phyloP scores from a whole-genome alignment of 2,797 vertebrate genomes.

The Prionace glauca region DNA sequence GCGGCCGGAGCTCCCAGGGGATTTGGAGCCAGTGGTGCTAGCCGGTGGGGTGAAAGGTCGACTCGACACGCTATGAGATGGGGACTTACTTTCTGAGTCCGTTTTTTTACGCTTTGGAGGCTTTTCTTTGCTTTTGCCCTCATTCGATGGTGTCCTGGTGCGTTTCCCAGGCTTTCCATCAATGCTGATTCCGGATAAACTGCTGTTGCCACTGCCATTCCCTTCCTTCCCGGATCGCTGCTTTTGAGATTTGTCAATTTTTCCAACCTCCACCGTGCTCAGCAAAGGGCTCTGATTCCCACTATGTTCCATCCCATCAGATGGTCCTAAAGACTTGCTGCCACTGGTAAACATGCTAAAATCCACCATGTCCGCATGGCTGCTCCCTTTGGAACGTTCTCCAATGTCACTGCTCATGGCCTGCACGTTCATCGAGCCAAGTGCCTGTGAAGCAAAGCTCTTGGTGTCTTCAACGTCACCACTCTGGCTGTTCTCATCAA shows the following conservation, averaged over 20 bases:
- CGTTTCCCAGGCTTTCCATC: constrained; percentile 87
- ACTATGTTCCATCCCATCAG: constrained; percentile 79
- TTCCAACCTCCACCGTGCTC: constrained; percentile 55
- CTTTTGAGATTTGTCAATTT: constrained; percentile 66
- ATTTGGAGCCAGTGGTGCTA: constrained; percentile 86
- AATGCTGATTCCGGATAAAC: constrained; percentile 57
- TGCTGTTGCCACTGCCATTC: constrained; percentile 63
- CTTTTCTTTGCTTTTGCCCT: constrained; percentile 94
- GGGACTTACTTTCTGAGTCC: constrained; percentile 89
- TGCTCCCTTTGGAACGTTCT: constrained; percentile 65
- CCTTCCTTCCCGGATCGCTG: constrained; percentile 61
- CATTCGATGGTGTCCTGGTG: constrained; percentile 89
- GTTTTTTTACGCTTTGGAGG: constrained; percentile 88
- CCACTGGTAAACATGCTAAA: constrained; percentile 82
- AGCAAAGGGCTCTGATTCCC: constrained; percentile 86
- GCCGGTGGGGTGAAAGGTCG: constrained; percentile 91
- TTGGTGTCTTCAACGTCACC: constrained; percentile 88
- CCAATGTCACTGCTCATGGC: constrained; percentile 70
- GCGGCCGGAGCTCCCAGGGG: constrained; percentile 86
- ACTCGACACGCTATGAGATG: constrained; percentile 84
- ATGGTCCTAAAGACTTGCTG: constrained; percentile 62
- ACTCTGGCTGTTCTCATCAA: constrained; percentile 91
- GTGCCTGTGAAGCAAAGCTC: constrained; percentile 67
- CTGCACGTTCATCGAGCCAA: constrained; percentile 61
- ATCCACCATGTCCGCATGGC: constrained; percentile 81